Base-by-base conservation (phyloP, 2,113 vertebrate species). In the Syngnathus typhle region DNA sequence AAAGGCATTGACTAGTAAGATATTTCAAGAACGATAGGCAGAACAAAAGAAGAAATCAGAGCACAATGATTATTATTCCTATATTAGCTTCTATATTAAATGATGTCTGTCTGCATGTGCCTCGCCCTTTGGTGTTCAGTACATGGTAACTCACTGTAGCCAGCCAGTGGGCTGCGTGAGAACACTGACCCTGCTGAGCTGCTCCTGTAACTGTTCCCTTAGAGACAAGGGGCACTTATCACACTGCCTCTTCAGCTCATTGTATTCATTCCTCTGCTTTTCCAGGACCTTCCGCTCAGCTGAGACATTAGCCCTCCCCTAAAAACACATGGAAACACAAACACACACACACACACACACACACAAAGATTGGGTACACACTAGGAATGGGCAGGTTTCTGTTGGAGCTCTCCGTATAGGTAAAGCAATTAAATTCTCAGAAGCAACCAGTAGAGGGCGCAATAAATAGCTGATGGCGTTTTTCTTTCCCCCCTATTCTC, bases 121-220 rank as follows among this genome's bases (percentile, higher is more conserved):
- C 54, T 23, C 54, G 27, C 61, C 74, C 72, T 77, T 71, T 73
- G 64, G 76, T 73, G 70, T 80, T 78, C 73, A 72, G 77, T 79
- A 74, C 77, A 74, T 79, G 66, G 77, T 75, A 87, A 87, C 84
- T 85, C 85, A 88, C 85, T 85, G 82, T 86, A 81, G 79, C 81
- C 81, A 85, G 85, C 84, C 82, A 76, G 82, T 85, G 83, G 84
- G 87, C 87, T 88, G 83, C 69, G 84, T 84, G 87, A 87, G 84
- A 88, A 87, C 87, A 99, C 96, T 98, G 93, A 99, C 97, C 97
- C 95, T 96, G 93, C 91, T 92, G 90, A 96, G 92, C 92, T 94
- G 95, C 87, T 96, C 94, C 92, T 92, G 94, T 90, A 98, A 93
- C 92, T 95, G 95, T 92, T 95, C 95, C 93, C 91, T 94, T 92